phyloP scores from a whole-genome alignment of 1,140 invertebrate genomes.

The Mya arenaria region DNA sequence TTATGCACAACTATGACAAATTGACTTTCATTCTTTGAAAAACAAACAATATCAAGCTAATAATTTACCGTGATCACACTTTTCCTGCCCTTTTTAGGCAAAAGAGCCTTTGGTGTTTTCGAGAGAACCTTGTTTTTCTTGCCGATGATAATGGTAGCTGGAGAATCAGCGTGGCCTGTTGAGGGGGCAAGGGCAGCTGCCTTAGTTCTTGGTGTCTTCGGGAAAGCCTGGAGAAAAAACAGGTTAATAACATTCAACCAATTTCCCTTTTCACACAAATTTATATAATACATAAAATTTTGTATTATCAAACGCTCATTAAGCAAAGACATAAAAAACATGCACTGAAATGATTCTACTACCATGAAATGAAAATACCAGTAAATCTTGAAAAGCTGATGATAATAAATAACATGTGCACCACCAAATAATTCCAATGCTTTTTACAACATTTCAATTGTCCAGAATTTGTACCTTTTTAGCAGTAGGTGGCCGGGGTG shows the following conservation, averaged over 20 bases:
- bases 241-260: not conserved
- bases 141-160: constrained; percentile 77
- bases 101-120: constrained; percentile 66
- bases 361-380: too few relatives aligned
- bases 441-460: too few relatives aligned
- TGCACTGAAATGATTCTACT: too few relatives aligned
- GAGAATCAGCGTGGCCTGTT: constrained; percentile 80
- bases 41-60: not conserved
- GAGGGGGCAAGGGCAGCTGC: constrained; percentile 63
- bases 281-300: too few relatives aligned
- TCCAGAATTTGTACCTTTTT: too few relatives aligned
- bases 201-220: constrained; percentile 66
- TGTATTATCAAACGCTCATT: too few relatives aligned
- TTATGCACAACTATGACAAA: too few relatives aligned
- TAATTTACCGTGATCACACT: constrained; percentile 43
- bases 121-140: constrained; percentile 66
- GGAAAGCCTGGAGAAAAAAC: constrained; percentile 46
- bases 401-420: too few relatives aligned
- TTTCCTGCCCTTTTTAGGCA: constrained; percentile 73
- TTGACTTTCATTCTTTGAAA: not conserved
- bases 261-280: too few relatives aligned
- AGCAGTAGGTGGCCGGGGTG: not conserved
- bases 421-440: too few relatives aligned
- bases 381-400: too few relatives aligned
- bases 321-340: too few relatives aligned